Conservation (phyloP, 2,888 invertebrate species). For the Volucella inflata region DNA sequence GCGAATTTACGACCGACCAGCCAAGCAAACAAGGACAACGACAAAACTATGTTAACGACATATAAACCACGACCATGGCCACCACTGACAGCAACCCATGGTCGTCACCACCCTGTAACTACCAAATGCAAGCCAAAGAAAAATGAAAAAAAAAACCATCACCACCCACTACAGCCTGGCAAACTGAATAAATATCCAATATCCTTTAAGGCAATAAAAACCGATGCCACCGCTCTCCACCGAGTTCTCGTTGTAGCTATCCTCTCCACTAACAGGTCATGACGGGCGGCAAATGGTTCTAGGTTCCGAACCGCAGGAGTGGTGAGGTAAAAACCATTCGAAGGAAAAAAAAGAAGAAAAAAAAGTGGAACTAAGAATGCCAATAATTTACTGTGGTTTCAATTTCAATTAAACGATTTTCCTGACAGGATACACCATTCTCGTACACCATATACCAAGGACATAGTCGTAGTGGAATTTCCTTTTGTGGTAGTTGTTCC, state of each 20-base stretch:
- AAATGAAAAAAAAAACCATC: constrained; percentile 7
- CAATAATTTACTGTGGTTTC: constrained; percentile 72
- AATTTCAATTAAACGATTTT: constrained; percentile 73
- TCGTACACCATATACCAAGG: constrained; percentile 23
- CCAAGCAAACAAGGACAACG: constrained; percentile 48
- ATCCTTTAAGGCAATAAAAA: constrained; percentile 68
- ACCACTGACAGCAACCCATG: constrained; percentile 30
- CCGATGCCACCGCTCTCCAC: constrained; percentile 32
- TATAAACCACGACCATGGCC: constrained; percentile 49
- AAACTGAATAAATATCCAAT: constrained; percentile 59
- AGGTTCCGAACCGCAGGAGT: constrained; percentile 42
- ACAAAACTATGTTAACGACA: constrained; percentile 63
- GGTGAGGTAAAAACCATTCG: constrained; percentile 55
- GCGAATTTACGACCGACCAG: constrained; percentile 54
- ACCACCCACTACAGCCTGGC: constrained; percentile 32
- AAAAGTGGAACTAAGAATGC: constrained; percentile 56
- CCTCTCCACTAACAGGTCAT: constrained; percentile 13
- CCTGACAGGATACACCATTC: constrained; percentile 59
- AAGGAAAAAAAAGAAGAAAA: constrained; percentile 9
- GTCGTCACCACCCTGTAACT: constrained; percentile 29
- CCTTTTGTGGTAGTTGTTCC: neutral
- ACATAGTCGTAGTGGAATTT: constrained; percentile 39
- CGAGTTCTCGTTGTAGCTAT: constrained; percentile 21
- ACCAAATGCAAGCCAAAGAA: neutral
- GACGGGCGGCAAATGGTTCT: neutral